Base-by-base conservation (phyloP, 2,113 vertebrate species). In the Cinclus mexicanus region DNA sequence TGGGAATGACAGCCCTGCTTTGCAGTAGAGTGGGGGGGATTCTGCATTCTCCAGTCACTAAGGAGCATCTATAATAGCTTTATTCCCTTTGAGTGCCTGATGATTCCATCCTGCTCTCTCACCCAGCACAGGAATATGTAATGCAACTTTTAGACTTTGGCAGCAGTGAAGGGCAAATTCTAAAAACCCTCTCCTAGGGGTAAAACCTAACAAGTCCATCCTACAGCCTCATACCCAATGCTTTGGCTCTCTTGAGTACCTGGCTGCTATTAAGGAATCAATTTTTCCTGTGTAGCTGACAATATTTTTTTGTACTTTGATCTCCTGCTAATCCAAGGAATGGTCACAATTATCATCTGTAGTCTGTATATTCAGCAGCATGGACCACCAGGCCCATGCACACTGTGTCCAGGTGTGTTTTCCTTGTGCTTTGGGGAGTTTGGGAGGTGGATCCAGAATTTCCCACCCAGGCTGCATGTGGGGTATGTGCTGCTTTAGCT, bases 361-460 rank as follows among this genome's bases (percentile, higher is more conserved):
- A 18, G 19, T 44, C 42, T 52, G 50, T 13, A 7, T 11, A 2
- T 52, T 55, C 31, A 35, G 21, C 57, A 46, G 14, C 49, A 44
- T 0, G 2, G 52, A 26, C 42, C 53, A 19, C 35, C 19, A 46
- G 65, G 22, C 22, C 42, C 1, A 0, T 65, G 14, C 5, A 11
- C 5, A 0, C 31, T 26, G 14, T 49, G 25, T 44, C 56, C 37
- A 42, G 67, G 11, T 50, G 33, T 56, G 25, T 63, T 49, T 75
- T 61, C 47, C 57, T 64, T 37, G 46, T 41, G 83, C 29, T 88
- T 68, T 71, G 41, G 59, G 9, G 80, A 57, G 50, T 11, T 31
- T 78, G 44, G 60, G 64, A 41, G 57, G 35, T 31, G 37, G 23
- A 33, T 57, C 61, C 55, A 80, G 42, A 37, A 3, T 76, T 90